A percentile compares a stretch with the other conserved stretches of the same genome.
Conservation (phyloP, 2,888 invertebrate species). For the Polydesmus complanatus region DNA sequence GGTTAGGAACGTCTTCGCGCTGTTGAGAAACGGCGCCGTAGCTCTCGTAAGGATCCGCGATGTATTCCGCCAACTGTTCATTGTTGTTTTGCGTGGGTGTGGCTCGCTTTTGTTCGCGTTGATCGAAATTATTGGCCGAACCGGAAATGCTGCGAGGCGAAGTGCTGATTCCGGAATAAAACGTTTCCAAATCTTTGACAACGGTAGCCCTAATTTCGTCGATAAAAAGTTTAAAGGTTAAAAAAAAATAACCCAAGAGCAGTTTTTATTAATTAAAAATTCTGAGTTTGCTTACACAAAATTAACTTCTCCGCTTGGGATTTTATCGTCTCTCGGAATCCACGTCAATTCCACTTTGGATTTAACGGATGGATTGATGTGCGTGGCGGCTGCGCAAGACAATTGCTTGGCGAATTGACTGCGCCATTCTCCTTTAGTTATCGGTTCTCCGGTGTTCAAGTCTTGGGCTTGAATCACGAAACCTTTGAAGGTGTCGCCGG, state of each 20-base stretch:
- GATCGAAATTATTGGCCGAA: not conserved
- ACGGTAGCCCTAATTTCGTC: conserved; percentile 7
- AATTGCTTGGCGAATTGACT: conserved; percentile 5
- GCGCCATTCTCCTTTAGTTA: conserved; percentile 14
- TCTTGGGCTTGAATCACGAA: conserved; percentile 18
- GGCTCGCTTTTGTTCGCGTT: not conserved
- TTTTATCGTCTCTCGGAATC: conserved; percentile 17
- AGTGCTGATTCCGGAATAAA: conserved; percentile 10
- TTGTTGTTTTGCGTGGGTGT: not conserved
- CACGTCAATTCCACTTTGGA: conserved; percentile 16
- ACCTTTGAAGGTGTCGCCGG: conserved; percentile 16
- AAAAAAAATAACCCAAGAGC: no score
- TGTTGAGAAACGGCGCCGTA: not conserved
- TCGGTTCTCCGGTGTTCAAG: conserved; percentile 7
- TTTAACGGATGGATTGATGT: conserved; percentile 8
- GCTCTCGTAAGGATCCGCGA: not conserved
- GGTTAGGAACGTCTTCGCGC: not conserved
- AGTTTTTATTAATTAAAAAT: no score
- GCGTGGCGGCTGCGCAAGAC: conserved; percentile 16
- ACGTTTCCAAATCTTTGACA: conserved; percentile 10
- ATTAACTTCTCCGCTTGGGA: conserved; percentile 13
- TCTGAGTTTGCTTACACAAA: conserved; percentile 17
- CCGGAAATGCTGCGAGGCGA: not conserved
- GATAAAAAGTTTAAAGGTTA: no score
- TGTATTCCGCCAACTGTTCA: not conserved